Conservation (phyloP, 2,888 invertebrate species). For the Hirtodrosophila confusa region DNA sequence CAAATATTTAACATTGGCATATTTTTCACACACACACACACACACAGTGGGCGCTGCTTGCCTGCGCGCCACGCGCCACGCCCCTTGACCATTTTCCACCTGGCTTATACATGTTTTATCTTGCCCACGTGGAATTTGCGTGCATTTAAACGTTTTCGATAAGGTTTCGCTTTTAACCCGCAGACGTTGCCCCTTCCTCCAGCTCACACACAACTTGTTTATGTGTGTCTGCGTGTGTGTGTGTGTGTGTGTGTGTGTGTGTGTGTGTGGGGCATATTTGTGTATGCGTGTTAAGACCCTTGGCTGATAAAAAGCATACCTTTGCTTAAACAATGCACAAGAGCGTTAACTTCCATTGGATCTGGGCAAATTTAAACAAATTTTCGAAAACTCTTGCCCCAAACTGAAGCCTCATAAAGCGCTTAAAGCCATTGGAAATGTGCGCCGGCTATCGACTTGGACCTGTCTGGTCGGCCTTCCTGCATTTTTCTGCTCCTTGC, state of each 20-base stretch:
- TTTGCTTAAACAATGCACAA: constrained; percentile 62
- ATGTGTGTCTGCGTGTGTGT: constrained; percentile 26
- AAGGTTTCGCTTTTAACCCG: constrained; percentile 80
- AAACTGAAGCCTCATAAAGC: constrained; percentile 49
- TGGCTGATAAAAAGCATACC: constrained; percentile 78
- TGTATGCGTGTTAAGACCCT: constrained; percentile 78
- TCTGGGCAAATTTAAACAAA: constrained; percentile 37
- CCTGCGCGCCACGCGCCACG: constrained; percentile 38
- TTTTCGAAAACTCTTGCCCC: constrained; percentile 37
- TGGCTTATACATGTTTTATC: constrained; percentile 79
- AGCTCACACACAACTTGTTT: not conserved
- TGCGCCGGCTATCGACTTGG: constrained; percentile 21
- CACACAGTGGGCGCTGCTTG: constrained; percentile 5
- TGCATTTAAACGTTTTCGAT: constrained; percentile 81
- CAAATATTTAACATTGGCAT: constrained; percentile 81
- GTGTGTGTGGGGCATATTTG: constrained; percentile 68
- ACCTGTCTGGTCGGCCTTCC: constrained; percentile 25
- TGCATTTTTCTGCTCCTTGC: constrained; percentile 2
- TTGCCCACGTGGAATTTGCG: constrained; percentile 81
- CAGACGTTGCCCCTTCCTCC: constrained; percentile 47
- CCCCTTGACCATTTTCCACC: constrained; percentile 50
- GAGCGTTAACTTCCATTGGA: constrained; percentile 40
- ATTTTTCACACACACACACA: constrained; percentile 67
- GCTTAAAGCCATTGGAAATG: constrained; percentile 52
- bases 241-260: constrained; percentile 30